phyloP scores from a whole-genome alignment of 2,113 vertebrate genomes.

The Rhinolophus sinicus region DNA sequence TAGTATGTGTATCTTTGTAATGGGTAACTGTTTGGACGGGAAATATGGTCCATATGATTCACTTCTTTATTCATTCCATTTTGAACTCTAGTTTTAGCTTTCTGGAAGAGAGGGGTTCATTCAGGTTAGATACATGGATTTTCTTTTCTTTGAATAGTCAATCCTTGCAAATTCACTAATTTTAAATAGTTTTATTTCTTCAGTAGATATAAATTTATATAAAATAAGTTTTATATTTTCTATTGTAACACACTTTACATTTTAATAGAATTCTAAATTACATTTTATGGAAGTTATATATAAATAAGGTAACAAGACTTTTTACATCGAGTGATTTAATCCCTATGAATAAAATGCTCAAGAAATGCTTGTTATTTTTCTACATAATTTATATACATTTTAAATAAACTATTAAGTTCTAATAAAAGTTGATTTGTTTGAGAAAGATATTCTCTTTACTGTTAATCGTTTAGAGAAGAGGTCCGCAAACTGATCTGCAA shows the following conservation, averaged over 20 bases:
- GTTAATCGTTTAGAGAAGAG: constrained; percentile 2
- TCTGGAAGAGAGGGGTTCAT: background rate
- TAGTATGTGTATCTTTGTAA: background rate
- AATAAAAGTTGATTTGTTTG: constrained; percentile 18
- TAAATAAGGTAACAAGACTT: background rate
- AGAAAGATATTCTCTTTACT: background rate
- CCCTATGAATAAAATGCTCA: background rate
- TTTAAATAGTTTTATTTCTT: constrained; percentile 33
- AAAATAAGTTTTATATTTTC: background rate
- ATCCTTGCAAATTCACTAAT: constrained; percentile 4
- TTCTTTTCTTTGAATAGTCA: background rate
- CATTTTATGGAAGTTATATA: background rate
- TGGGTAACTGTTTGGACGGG: background rate
- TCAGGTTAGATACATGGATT: background rate
- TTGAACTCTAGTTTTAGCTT: background rate
- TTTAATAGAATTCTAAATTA: constrained; percentile 33
- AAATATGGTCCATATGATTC: background rate
- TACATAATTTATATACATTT: background rate
- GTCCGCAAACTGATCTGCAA: background rate
- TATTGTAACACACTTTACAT: background rate
- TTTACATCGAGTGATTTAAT: background rate
- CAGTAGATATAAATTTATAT: background rate
- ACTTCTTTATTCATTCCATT: background rate
- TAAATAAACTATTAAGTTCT: constrained; percentile 4
- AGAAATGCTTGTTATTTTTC: constrained; percentile 21